Evolutionary conservation across 2,888 invertebrate genomes (phyloP).

Genomic region (Craniophora ligustri): DNA sequence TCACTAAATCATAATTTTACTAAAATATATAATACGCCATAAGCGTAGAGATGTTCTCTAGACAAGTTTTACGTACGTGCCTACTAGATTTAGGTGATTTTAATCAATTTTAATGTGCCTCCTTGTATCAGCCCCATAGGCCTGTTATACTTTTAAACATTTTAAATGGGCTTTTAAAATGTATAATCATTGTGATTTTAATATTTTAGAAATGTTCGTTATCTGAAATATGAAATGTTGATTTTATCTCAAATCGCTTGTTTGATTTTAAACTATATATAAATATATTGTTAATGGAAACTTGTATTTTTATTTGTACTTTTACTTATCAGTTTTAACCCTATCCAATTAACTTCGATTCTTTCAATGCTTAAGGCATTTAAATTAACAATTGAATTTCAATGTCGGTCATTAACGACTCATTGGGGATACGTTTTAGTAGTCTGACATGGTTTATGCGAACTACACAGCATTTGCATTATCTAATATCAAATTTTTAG

Average conservation of each 20-base stretch:
- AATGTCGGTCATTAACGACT: no score
- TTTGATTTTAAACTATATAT: slow-evolving; percentile 74
- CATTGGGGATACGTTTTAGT: no score
- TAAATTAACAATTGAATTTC: no score
- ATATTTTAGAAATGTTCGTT: slow-evolving; percentile 62
- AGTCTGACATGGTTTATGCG: no score
- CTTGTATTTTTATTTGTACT: slow-evolving; percentile 2
- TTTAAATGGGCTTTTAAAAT: slow-evolving; percentile 65
- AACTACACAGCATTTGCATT: no score
- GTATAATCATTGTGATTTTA: slow-evolving; percentile 70
- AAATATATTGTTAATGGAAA: slow-evolving; percentile 60
- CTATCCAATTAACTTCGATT: no score
- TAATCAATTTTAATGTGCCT: slow-evolving; percentile 74
- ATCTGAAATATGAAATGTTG: slow-evolving; percentile 66
- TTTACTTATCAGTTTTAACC: no score
- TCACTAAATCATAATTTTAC: slow-evolving; percentile 32
- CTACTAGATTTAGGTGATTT: slow-evolving; percentile 71
- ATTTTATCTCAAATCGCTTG: slow-evolving; percentile 74
- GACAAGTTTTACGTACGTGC: slow-evolving; percentile 67
- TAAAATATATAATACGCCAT: slow-evolving; percentile 59
- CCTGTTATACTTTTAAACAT: slow-evolving; percentile 50
- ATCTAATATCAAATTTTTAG: no score
- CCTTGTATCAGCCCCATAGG: slow-evolving; percentile 51
- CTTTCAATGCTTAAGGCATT: no score
- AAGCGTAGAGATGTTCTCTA: slow-evolving; percentile 74